Conservation (phyloP, 2,113 vertebrate genomes). For the Athene noctua region DNA sequence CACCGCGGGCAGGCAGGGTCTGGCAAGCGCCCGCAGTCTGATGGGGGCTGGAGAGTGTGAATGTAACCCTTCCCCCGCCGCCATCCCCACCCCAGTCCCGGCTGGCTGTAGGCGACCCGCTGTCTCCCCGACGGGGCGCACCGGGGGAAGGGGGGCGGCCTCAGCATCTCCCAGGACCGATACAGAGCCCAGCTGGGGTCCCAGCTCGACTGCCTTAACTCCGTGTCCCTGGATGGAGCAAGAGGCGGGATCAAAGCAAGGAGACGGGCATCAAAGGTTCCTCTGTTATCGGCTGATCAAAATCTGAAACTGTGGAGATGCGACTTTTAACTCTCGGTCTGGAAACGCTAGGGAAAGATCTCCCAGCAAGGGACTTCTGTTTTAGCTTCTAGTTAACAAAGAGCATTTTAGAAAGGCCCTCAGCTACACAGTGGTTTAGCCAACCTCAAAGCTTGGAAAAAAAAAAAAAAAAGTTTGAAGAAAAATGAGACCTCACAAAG, state of each 20-base stretch:
- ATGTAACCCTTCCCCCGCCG: rapidly evolving
- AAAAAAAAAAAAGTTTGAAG: not conserved
- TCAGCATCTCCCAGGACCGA: not conserved
- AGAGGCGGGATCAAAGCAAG: not conserved
- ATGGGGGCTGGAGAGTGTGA: not conserved
- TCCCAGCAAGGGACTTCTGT: not conserved
- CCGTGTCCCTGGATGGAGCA: not conserved
- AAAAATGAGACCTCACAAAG: not conserved
- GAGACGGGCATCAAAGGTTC: not conserved
- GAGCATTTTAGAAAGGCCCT: not conserved
- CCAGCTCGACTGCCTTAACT: not conserved
- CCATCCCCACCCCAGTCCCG: not conserved
- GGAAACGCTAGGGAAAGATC: not conserved
- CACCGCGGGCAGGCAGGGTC: not conserved
- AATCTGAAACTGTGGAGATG: not conserved
- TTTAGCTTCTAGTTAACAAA: slow-evolving; percentile 11
- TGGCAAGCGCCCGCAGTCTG: not conserved
- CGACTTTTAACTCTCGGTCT: not conserved
- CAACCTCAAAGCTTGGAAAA: not conserved
- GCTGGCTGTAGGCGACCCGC: not conserved
- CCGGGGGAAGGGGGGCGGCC: rapidly evolving
- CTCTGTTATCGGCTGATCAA: not conserved
- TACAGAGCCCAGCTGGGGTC: not conserved
- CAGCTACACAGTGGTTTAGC: not conserved
- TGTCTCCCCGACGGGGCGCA: not conserved